phyloP scores from a whole-genome alignment of 37 sponge, comb jelly and placozoan species.

The Crambe crambe region DNA sequence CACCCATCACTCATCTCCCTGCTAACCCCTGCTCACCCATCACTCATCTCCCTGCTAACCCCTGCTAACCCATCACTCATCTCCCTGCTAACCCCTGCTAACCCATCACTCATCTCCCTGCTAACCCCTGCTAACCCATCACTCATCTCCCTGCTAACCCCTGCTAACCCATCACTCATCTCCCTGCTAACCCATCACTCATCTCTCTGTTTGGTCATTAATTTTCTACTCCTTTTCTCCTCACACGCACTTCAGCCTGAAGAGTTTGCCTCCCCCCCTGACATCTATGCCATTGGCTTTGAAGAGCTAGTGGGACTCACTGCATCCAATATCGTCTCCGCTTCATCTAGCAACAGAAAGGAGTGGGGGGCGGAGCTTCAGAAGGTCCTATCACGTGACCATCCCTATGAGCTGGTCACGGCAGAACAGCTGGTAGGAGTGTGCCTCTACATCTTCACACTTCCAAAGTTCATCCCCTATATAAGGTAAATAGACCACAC shows the following conservation, averaged over 20 bases:
- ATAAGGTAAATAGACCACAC: slow-evolving; percentile 80
- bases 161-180: too few relatives aligned
- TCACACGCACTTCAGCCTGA: slow-evolving; percentile 43
- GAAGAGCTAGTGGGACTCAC: slow-evolving; percentile 96
- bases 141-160: too few relatives aligned
- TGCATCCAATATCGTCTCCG: slow-evolving; percentile 88
- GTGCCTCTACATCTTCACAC: slow-evolving; percentile 94
- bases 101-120: too few relatives aligned
- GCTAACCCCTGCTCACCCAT: too few relatives aligned
- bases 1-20: too few relatives aligned
- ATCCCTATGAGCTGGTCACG: slow-evolving; percentile 83
- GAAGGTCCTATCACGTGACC: slow-evolving; percentile 76
- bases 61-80: too few relatives aligned
- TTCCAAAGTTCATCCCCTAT: slow-evolving; percentile 78
- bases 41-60: too few relatives aligned
- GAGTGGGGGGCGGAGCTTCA: slow-evolving; percentile 93
- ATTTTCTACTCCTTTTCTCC: too few relatives aligned
- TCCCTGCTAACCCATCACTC: too few relatives aligned
- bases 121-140: too few relatives aligned
- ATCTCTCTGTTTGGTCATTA: too few relatives aligned
- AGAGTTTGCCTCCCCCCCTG: slow-evolving; percentile 54
- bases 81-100: too few relatives aligned
- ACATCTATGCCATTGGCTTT: slow-evolving; percentile 92
- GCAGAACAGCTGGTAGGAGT: slow-evolving; percentile 97
- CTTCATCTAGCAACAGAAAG: slow-evolving; percentile 86